Evolutionary conservation across 2,797 vertebrate genomes (phyloP).

Genomic region (Manis pentadactyla): DNA sequence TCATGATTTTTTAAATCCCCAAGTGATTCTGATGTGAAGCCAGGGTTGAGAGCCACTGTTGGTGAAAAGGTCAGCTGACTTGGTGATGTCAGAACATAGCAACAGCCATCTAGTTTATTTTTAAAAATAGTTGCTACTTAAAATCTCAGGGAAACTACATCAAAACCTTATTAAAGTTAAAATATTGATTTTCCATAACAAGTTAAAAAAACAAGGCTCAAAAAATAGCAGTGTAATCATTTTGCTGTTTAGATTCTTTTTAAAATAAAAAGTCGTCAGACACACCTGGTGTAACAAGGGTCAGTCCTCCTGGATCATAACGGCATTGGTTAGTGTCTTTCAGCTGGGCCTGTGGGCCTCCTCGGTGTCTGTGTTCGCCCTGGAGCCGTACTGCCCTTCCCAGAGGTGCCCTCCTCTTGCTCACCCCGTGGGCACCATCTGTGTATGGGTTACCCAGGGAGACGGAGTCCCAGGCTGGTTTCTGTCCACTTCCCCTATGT

Average conservation of each 20-base stretch:
- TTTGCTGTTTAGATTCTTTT: background rate
- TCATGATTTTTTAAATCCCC: background rate
- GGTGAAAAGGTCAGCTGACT: background rate
- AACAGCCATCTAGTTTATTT: background rate
- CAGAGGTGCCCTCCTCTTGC: background rate
- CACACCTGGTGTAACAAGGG: background rate
- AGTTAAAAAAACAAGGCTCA: background rate
- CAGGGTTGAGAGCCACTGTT: background rate
- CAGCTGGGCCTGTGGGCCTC: background rate
- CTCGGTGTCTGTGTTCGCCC: too few species aligned
- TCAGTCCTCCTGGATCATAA: background rate
- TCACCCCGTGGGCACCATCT: accelerated
- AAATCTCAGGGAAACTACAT: background rate
- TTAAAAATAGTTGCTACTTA: background rate
- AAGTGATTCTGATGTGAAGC: background rate
- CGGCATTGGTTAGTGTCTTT: background rate
- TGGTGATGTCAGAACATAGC: background rate
- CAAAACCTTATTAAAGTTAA: background rate
- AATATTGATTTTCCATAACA: background rate
- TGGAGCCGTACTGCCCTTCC: background rate
- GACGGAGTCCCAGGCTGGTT: background rate
- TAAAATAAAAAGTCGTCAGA: background rate
- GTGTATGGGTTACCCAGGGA: background rate
- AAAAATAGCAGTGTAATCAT: background rate
- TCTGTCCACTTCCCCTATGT: background rate